Percentiles rank a stretch among this genome's conserved stretches.
These are phyloP conservation scores for Barbus barbus DNA, from an alignment of 2,113 vertebrate genomes.

Conservation along the genomic window DNA sequence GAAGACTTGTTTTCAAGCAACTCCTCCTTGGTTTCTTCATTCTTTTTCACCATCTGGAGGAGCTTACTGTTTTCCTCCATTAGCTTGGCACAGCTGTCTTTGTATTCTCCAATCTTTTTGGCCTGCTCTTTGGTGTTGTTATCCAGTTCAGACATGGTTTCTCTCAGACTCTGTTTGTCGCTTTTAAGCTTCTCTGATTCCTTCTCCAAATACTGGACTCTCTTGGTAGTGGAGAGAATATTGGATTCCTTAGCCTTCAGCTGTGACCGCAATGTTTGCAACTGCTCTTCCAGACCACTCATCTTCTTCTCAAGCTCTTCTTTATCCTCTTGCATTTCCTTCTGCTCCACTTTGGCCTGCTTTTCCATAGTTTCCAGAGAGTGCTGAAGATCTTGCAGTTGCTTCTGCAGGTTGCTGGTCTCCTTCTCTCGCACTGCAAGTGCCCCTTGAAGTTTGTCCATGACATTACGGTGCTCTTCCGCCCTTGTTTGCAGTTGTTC, in stretches of 20 bases:
- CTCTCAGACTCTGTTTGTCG: conserved; percentile 75
- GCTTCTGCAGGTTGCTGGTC: conserved; percentile 74
- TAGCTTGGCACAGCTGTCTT: conserved; percentile 62
- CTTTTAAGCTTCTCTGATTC: conserved; percentile 70
- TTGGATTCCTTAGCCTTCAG: conserved; percentile 74
- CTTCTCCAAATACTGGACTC: conserved; percentile 73
- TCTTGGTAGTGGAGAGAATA: conserved; percentile 72
- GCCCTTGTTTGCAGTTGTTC: conserved; percentile 66
- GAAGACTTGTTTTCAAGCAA: conserved; percentile 64
- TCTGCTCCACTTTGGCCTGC: conserved; percentile 63
- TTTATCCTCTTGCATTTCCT: conserved; percentile 68
- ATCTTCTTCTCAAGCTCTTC: conserved; percentile 66
- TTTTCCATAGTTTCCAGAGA: conserved; percentile 72
- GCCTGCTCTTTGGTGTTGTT: conserved; percentile 67
- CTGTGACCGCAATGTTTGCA: conserved; percentile 65
- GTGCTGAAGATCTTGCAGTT: conserved; percentile 75
- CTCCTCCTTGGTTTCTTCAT: conserved; percentile 70
- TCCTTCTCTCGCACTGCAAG: conserved; percentile 76
- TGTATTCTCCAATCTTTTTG: conserved; percentile 57
- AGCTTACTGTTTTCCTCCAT: conserved; percentile 69
- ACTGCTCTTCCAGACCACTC: conserved; percentile 70
- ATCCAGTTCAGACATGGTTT: conserved; percentile 70
- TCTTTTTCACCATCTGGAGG: conserved; percentile 64
- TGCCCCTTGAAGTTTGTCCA: conserved; percentile 72
- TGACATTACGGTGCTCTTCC: conserved; percentile 65